Evolutionary conservation across 2,888 invertebrate genomes (phyloP), one percentile per base, ranked within the genome.

Genomic region (Altica lythri): DNA sequence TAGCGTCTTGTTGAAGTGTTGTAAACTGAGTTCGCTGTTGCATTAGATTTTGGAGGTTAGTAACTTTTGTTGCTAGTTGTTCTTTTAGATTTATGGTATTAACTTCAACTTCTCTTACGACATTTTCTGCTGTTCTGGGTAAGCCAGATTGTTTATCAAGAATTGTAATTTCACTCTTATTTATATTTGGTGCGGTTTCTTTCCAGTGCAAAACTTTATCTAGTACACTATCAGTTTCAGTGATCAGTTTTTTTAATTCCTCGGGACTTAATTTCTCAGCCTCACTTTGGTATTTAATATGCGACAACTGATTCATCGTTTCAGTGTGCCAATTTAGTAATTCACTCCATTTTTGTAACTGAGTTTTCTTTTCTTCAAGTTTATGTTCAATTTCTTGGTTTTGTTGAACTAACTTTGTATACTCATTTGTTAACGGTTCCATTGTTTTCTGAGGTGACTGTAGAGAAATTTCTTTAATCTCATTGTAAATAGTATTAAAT

Each of bases 341-440:
- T 66, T 92, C 91, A 0, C 85, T 84, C 92, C 94, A 92, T 68
- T 89, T 89, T 69, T 91, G 88, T 17, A 93, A 73, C 2, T 86
- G 81, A 0, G 79, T 79, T 71, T 89, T 90, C 74, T 90, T 90
- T 64, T 86, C 83, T 64, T 85, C 82, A 61, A 93, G 81, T 62
- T 86, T 85, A 29, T 83, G 84, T 69, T 90, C 89, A 27, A 92
- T 79, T 6, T 84, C 81, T 75, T 91, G 88, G 68, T 91, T 94
- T 67, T 88, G 86, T 35, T 85, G 82, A 10, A 89, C 88, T 44
- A 94, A 78, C 14, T 84, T 82, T 0, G 88, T 85, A 69, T 92
- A 92, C 0, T 87, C 84, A 59, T 89, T 86, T 64, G 88, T 86
- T 2, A 94, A 75, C 1, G 84, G 79, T 48, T 85, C 83, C 1